phyloP scores from a whole-genome alignment of 2,797 vertebrate species.

The Tiaroga cobitis region DNA sequence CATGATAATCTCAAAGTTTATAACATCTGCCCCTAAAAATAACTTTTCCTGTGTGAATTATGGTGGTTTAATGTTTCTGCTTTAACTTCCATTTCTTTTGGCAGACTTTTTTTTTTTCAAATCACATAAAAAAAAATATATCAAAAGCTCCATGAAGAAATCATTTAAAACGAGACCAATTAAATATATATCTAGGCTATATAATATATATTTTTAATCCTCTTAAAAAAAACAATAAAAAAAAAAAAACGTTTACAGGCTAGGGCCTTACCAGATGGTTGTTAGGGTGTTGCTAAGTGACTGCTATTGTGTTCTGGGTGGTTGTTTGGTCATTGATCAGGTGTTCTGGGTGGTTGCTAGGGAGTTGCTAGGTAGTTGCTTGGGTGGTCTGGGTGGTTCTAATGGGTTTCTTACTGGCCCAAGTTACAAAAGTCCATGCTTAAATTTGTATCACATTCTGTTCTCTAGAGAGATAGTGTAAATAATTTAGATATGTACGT shows the following conservation, averaged over 20 bases:
- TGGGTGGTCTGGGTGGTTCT: neutral
- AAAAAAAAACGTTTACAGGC: no score
- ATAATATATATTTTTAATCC: neutral
- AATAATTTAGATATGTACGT: neutral
- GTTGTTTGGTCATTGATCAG: no score
- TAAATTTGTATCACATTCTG: neutral
- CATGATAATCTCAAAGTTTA: constrained; percentile 26
- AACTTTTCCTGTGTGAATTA: constrained; percentile 1
- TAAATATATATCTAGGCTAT: no score
- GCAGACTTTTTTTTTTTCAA: neutral
- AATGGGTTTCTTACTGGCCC: neutral
- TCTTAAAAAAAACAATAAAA: neutral
- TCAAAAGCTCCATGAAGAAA: neutral
- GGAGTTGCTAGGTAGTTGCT: neutral
- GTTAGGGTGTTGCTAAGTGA: neutral
- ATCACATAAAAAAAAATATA: constrained; percentile 5
- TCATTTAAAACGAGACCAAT: neutral
- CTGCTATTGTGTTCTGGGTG: neutral
- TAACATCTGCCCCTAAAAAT: constrained; percentile 15
- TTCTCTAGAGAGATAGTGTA: neutral
- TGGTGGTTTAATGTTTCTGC: constrained; percentile 8
- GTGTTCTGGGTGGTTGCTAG: neutral
- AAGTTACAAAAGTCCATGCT: neutral
- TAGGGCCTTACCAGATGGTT: neutral
- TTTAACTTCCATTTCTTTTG: neutral